Base-by-base conservation (phyloP, 2,113 vertebrate species). In the Notiomystis cincta region DNA sequence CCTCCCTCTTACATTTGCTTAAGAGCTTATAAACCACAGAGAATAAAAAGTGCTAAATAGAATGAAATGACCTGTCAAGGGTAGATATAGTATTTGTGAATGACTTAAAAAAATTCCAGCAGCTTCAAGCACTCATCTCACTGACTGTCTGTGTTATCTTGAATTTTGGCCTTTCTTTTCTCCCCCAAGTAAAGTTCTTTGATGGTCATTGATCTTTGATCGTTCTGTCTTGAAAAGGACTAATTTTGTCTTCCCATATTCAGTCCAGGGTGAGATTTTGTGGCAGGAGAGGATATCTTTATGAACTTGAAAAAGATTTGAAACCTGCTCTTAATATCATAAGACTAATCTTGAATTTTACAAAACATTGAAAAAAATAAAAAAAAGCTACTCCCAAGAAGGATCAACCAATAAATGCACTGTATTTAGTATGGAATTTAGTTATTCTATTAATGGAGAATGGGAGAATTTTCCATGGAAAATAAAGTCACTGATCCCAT, bases 41-140 rank as follows among this genome's bases (percentile, higher is more conserved):
- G 93, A 98, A 96, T 96, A 92, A 94, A 95, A 97, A 94, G 91
- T 92, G 88, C 78, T 97, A 97, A 97, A 93, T 93, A 95, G 88
- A 96, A 95, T 93, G 85, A 93, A 97, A 97, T 97, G 95, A 96
- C 93, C 94, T 97, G 95, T 96, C 96, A 96, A 96, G 91, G 89
- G 70, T 72, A 97, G 85, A 96, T 73, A 75, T 2, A 61, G 57
- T 94, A 77, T 97, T 96, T 97, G 92, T 77, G 94, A 97, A 96
- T 51, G 71, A 94, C 79, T 95, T 97, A 81, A 96, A 83, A 89
- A 91, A 89, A 66, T 44, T 90, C 31, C 61, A 42, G 64, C 38
- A 57, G 66, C 66, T 95, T 96, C 73, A 89, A 78, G 81, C 40
- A 64, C 50, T 92, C 35, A 53, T 70, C 54, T 51, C 64, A 64